Evolutionary conservation across 2,888 invertebrate genomes (phyloP), one percentile per base, ranked within the genome.

Genomic region (Caenorhabditis sinica): DNA sequence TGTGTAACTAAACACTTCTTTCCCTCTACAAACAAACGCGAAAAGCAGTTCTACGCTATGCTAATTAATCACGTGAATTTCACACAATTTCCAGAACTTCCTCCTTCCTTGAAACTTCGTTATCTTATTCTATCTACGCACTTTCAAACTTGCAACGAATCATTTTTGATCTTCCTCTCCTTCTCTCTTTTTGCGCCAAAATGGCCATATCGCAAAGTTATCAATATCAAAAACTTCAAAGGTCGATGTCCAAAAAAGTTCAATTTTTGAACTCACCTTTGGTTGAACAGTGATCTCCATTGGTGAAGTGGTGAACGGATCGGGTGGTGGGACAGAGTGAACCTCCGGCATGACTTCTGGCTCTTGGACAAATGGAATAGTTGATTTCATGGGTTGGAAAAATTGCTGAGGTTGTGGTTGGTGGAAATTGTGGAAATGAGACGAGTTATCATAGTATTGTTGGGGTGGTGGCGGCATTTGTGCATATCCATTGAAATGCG

Each of bases 281-380:
- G 40, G 58, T 68, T 36, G 61, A n/a, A 51, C 63, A 53, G 1
- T 65, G 5, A 25, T 53, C 36, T 73, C 51, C 49, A 53, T 23
- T 25, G 63, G 36, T 23, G 71, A n/a, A 20, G 60, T 25, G 9
- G 23, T 56, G 51, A 83, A 83, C 20, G 83, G 83, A 30, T 83
- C 83, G 53, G 77, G 83, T 13, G 77, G 83, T 13, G 83, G 83
- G 20, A 77, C 63, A 20, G 58, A 75, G 15, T 56, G 25, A 23
- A 28, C 28, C 11, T 45, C 56, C 17, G 56, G 30, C 28, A 45
- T 53, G 15, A 30, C 2, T 56, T 49, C 60, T 6, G 36, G 58
- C 15, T 30, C 20, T 25, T 63, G 40, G 13, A 13, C 13, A 40
- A 40, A 49, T 61, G 49, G n/a, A 33, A 36, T 63, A 36, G 53